These are phyloP conservation scores for Hippocampus zosterae DNA, from an alignment of 2,113 vertebrate species.

Conservation along the genomic window DNA sequence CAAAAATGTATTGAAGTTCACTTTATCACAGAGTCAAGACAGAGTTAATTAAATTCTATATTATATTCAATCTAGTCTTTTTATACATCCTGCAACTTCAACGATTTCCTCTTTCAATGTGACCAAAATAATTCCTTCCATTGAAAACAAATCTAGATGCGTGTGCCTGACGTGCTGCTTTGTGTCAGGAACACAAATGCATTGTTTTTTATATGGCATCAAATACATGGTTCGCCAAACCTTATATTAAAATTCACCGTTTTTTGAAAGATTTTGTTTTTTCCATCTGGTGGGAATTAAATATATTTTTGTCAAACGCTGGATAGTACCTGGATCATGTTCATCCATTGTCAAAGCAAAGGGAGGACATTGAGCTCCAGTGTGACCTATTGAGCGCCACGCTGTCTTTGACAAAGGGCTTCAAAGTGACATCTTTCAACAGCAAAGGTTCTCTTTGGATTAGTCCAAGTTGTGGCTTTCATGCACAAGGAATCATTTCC, in stretches of 20 bases:
- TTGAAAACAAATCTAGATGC: conserved; percentile 50
- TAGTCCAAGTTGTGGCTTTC: conserved; percentile 38
- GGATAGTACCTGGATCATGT: conserved; percentile 43
- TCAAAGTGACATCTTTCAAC: conserved; percentile 57
- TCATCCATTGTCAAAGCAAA: conserved; percentile 14
- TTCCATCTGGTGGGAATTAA: conserved; percentile 49
- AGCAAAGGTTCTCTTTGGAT: conserved; percentile 26
- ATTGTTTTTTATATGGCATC: conserved; percentile 16
- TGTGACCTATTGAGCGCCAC: conserved; percentile 40
- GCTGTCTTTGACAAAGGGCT: conserved; percentile 27
- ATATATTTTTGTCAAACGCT: conserved; percentile 13
- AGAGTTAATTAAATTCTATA: conserved; percentile 8
- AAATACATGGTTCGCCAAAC: conserved; percentile 37
- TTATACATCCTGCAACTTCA: conserved; percentile 33
- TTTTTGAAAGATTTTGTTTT: conserved; percentile 52
- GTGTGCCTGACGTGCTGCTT: conserved; percentile 16
- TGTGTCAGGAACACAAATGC: background rate
- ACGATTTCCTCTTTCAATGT: conserved; percentile 38
- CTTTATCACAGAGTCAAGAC: conserved; percentile 40
- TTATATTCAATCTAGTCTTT: conserved; percentile 43
- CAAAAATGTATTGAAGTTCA: conserved; percentile 42
- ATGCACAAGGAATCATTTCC: conserved; percentile 41
- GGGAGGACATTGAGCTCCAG: conserved; percentile 25
- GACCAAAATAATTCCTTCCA: conserved; percentile 56
- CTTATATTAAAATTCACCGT: conserved; percentile 57